phyloP scores from a whole-genome alignment of 1,140 invertebrate species.

The Euglossa dilemma region DNA sequence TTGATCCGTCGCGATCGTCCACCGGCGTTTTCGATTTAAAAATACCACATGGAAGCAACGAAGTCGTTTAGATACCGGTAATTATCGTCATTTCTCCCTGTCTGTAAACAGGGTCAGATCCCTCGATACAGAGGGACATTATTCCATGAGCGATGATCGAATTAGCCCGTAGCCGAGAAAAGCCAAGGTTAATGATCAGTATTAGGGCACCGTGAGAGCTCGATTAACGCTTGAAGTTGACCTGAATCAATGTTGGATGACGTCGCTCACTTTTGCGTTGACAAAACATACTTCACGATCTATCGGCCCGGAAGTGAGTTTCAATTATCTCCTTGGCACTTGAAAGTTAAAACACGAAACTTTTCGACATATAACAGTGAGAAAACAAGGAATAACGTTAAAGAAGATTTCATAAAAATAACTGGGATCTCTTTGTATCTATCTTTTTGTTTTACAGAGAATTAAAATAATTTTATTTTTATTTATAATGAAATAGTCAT shows the following conservation, averaged over 20 bases:
- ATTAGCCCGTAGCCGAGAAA: slow-evolving; percentile 51
- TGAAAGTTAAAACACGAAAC: too few relatives aligned
- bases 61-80: slow-evolving; percentile 13
- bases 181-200: slow-evolving; percentile 61
- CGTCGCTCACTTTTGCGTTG: background rate
- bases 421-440: too few relatives aligned
- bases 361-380: too few relatives aligned
- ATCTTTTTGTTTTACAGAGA: too few relatives aligned
- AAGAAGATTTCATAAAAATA: too few relatives aligned
- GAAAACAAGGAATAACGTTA: too few relatives aligned
- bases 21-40: background rate
- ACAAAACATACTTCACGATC: background rate
- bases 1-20: too few relatives aligned
- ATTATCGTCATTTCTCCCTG: slow-evolving; percentile 14
- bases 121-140: slow-evolving; percentile 31
- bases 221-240: slow-evolving; percentile 36
- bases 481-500: too few relatives aligned
- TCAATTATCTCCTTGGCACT: background rate
- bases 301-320: background rate
- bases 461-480: too few relatives aligned
- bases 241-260: background rate
- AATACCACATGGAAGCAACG: background rate
- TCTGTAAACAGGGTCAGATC: slow-evolving; percentile 48
- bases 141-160: slow-evolving; percentile 54
- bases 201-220: slow-evolving; percentile 41